Evolutionary conservation across 2,113 vertebrate species (phyloP), one percentile per base, ranked within the genome.

Genomic region (Leptobrachium ailaonicum): DNA sequence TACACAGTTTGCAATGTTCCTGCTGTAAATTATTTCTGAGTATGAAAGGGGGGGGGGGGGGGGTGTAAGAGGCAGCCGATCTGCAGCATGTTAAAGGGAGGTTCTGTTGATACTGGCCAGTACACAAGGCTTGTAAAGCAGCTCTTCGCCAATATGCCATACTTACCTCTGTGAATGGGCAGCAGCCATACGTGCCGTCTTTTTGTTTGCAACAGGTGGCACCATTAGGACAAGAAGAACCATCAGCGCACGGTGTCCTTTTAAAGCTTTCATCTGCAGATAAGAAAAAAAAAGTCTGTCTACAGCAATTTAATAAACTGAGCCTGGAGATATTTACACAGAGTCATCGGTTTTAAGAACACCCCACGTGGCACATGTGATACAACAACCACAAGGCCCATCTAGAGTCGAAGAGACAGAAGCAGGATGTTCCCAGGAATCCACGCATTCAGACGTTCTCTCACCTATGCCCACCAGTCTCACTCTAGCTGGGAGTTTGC

Each of bases 111-210:
- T 32, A 32, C 20, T 32, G 20, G 20, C 20, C 20, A 32, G 20
- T 32, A 32, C 20, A n/a, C n/a, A n/a, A n/a, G n/a, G n/a, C n/a
- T n/a, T n/a, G n/a, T n/a, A n/a, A n/a, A 32, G 20, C 20, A 32
- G 20, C 20, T 32, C 0, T 32, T 32, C 20, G 20, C 20, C 20
- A 32, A 32, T 32, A 32, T 1, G 47, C 56, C 4, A 43, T 8
- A 56, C 75, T 68, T 56, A 76, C 75, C 56, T 63, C 47, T 40
- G 41, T 5, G 32, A 76, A 68, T 3, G 64, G 64, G 50, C 75
- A 76, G 66, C 75, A 76, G 0, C 75, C 75, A 43, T 43, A 76
- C 2, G 4, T 12, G 2, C 6, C 41, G 14, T 76, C 75, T 2
- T 1, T 14, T 56, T 50, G 66, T n/a, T 20, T 2, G n/a, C 75